Evolutionary conservation across 2,113 vertebrate genomes (phyloP).

Genomic region (Pristiophorus japonicus): DNA sequence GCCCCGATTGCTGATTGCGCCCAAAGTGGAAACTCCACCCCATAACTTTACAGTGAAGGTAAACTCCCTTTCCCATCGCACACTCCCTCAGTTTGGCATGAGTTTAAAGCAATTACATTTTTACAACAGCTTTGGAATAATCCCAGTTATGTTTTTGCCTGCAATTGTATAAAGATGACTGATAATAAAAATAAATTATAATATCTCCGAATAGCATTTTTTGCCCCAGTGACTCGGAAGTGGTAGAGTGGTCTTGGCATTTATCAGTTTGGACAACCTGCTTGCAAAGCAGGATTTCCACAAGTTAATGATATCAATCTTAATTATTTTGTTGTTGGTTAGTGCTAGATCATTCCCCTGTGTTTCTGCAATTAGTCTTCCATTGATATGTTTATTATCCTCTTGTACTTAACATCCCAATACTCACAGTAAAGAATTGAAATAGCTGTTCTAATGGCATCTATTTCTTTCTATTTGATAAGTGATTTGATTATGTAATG

Average conservation of each 20-base stretch:
- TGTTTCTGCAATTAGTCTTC: background rate
- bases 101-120: background rate
- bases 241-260: background rate
- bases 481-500: background rate
- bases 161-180: background rate
- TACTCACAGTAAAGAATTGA: background rate
- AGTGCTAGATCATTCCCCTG: background rate
- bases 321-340: background rate
- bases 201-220: background rate
- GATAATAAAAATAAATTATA: background rate
- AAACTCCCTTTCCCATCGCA: background rate
- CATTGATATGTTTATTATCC: background rate
- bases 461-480: background rate
- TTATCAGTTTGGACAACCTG: background rate
- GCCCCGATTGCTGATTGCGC: background rate
- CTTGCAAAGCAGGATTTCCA: background rate
- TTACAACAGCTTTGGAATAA: background rate
- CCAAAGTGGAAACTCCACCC: background rate
- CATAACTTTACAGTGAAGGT: background rate
- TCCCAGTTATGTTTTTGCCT: background rate
- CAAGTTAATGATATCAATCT: conserved; percentile 21
- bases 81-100: background rate
- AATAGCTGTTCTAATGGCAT: background rate
- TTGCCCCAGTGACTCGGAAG: background rate
- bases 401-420: background rate